Evolutionary conservation across 2,113 vertebrate species (phyloP).

Genomic region (Lamprologus callipterus): DNA sequence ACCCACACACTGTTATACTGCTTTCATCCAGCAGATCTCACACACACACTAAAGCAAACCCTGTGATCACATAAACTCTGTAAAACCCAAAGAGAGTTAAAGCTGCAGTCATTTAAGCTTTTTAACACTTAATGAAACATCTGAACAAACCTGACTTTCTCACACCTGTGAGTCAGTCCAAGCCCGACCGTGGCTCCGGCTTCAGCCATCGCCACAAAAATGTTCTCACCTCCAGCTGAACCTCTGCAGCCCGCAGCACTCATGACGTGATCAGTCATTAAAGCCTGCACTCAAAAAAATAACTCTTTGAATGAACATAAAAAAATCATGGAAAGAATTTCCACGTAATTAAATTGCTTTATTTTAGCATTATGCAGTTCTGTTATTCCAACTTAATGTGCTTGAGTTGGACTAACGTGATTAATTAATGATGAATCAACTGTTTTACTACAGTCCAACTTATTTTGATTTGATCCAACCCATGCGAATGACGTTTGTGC

Average conservation of each 20-base stretch:
- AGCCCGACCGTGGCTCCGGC: rapidly evolving
- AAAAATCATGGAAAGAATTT: neutral
- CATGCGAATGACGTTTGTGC: rapidly evolving
- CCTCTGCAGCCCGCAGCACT: neutral
- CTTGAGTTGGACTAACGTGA: neutral
- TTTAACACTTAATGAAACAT: neutral
- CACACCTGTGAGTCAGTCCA: neutral
- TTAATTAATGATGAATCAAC: neutral
- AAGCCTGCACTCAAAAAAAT: neutral
- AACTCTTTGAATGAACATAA: neutral
- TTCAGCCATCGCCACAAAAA: neutral
- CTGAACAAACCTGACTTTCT: neutral
- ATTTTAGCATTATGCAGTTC: neutral
- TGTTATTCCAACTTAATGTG: neutral
- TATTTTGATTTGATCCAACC: neutral
- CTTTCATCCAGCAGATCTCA: neutral
- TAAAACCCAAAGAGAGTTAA: neutral
- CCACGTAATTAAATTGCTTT: neutral
- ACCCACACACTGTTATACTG: neutral
- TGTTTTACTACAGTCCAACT: neutral
- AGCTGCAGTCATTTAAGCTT: neutral
- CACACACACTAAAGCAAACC: neutral
- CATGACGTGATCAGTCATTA: neutral
- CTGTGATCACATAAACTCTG: neutral
- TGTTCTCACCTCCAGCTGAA: neutral